Evolutionary conservation across 2,888 invertebrate genomes (phyloP), one percentile per base, ranked within the genome.

Genomic region (Cepaea hortensis): DNA sequence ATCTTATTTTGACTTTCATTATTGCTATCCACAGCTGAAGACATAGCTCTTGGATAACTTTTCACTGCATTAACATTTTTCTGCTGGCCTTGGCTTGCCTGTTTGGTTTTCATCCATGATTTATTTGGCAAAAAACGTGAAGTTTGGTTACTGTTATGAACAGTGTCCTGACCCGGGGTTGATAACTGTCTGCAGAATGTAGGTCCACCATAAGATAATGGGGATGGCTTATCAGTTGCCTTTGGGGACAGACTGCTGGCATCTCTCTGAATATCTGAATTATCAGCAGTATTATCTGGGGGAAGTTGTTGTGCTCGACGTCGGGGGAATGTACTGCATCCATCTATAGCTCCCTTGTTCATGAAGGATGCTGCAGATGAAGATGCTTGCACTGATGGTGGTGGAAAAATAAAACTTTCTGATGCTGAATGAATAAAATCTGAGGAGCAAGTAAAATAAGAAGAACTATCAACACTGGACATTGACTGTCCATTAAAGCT

Each of bases 401-500:
- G 11, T 23, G 73, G 65, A 35, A 81, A 75, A 61, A 73, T 62
- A 48, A 81, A 75, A 55, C 55, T 81, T 23, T 73, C 46, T 9
- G 81, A 81, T 23, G 75, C n/a, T 48, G 81, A 73, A 3, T 81
- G 62, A 1, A 62, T 55, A 73, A 73, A 85, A 23, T 77, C 62
- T 75, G 83, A 75, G 15, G 77, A 76, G 55, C 48, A 48, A 23
- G 83, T n/a, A 48, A n/a, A n/a, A 48, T 50, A 48, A 18, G 73
- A 23, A 9, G 83, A 68, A 70, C n/a, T 68, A 35, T 48, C 65
- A n/a, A 61, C 9, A 13, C 76, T 77, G 7, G 77, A 77, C 23
- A 55, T 50, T 2, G 79, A 76, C 13, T 68, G 77, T 77, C 87
- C 89, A 81, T 83, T 87, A 15, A 92, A 88, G 35, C 92, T 92